These are phyloP conservation scores for Cantharis rustica DNA, from an alignment of 2,888 invertebrate species.

Conservation along the genomic window DNA sequence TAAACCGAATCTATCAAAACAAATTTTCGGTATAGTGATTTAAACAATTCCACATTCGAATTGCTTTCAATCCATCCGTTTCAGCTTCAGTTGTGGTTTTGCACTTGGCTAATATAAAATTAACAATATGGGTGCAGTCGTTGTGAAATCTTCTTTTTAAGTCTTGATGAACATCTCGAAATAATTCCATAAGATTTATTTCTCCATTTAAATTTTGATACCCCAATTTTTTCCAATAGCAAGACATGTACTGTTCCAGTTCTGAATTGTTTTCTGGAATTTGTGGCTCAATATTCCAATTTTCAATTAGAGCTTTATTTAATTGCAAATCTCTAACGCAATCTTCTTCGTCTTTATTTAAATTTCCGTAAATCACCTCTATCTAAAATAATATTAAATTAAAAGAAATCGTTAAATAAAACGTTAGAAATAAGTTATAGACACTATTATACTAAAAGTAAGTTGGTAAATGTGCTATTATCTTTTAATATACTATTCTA, in stretches of 20 bases:
- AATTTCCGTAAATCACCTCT: background rate
- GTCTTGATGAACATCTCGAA: conserved; percentile 16
- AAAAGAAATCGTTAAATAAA: background rate
- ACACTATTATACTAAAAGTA: background rate
- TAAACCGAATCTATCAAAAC: background rate
- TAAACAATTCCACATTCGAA: conserved; percentile 26
- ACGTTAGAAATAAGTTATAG: background rate
- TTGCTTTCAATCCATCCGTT: conserved; percentile 11
- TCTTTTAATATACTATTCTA: background rate
- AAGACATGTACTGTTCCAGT: conserved; percentile 7
- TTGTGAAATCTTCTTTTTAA: conserved; percentile 13
- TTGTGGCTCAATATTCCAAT: conserved; percentile 17
- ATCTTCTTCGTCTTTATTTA: conserved; percentile 13
- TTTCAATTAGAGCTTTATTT: conserved; percentile 9
- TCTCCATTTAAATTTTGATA: conserved; percentile 15
- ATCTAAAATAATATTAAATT: background rate
- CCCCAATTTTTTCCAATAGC: conserved; percentile 23
- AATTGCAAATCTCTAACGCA: conserved; percentile 8
- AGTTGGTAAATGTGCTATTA: no score
- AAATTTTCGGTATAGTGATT: conserved; percentile 21
- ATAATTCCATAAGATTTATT: conserved; percentile 10
- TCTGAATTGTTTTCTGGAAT: conserved; percentile 19
- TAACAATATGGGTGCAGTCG: conserved; percentile 11
- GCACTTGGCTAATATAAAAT: conserved; percentile 15
- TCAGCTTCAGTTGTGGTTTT: background rate